Evolutionary conservation across 2,888 invertebrate genomes (phyloP), one percentile per base, ranked within the genome.

Genomic region (Ctena decussata): DNA sequence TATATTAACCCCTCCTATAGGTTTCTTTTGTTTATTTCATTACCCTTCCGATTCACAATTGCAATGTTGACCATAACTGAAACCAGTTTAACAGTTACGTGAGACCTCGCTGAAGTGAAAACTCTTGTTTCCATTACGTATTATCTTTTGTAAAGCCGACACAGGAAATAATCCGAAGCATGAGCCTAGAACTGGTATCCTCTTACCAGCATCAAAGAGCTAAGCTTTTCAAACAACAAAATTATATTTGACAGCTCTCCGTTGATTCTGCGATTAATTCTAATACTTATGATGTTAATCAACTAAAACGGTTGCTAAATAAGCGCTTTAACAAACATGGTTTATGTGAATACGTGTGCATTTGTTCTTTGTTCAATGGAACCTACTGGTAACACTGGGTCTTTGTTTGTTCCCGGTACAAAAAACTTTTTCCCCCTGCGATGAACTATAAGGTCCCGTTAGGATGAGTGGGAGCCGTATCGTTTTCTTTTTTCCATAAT

Each of bases 191-290:
- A 35, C 18, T 65, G 21, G 65, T 35, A 65, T 65, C 65, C 35
- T 18, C 65, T 65, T 65, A 65, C 65, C 35, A 35, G 65, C 65
- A n/a, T 65, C 65, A 65, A 65, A 65, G 65, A 35, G 65, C 21
- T 65, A 65, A 65, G 65, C 65, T 65, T 65, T 35, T 65, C 65
- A 35, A 35, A 65, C 30, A 65, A 65, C 65, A 35, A 65, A 65
- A 65, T 65, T 30, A 65, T 35, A 35, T 65, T 65, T 65, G 65
- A 65, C 65, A 65, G 65, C 6, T 65, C 35, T 18, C 12, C 65
- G 65, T 65, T 65, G 65, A 65, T 65, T 32, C 65, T 30, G 27
- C 8, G 65, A 65, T 65, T 65, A 65, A 12, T 32, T 32, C 65
- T 65, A 35, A 65, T 65, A 35, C 65, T 35, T 65, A 35, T 21